Base-by-base conservation (phyloP, 2,113 vertebrate species). In the Lepus americanus region DNA sequence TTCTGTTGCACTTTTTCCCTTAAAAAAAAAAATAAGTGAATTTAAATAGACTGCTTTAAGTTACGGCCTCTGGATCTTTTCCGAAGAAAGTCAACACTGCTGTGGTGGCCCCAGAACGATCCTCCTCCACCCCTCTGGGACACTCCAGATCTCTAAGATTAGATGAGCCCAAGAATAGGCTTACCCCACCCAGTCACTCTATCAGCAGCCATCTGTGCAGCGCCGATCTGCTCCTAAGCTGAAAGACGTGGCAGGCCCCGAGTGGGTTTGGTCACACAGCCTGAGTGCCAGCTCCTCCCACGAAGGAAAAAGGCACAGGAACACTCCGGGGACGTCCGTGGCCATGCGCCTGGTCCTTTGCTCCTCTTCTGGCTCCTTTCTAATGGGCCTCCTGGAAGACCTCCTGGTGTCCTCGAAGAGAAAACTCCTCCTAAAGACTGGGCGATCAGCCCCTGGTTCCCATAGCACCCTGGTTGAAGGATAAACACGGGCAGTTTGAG, bases 91-190 rank as follows among this genome's bases (percentile, higher is more conserved):
- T 85, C 85, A 74, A 13, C 84, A 90, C 76, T 94, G 31, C 81
- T 61, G 27, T 22, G 22, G 82, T 95, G 90, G 92, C 95, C 96
- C 90, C 74, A n/a, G 44, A 78, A 81, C 64, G 78, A 77, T 92
- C 73, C 70, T 94, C 33, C 94, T 88, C 92, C 93, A 90, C 94
- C 96, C 96, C 92, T 96, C 33, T 90, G 97, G 74, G 95, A 97
- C 85, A 87, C 61, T 95, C 67, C 86, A 94, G 88, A 90, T 96
- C 92, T 90, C 94, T 70, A 95, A 96, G 94, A 96, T 95, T 90
- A 92, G 88, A 78, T 73, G 96, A 96, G 73, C 85, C 87, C 87
- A 66, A 89, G 92, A 93, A 87, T 78, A 93, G 94, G 33, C 69
- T 89, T 77, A 77, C 87, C 74, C 78, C 84, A 83, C 94, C 96